Base-by-base conservation (phyloP, 2,888 invertebrate species). In the Meloe dianella region DNA sequence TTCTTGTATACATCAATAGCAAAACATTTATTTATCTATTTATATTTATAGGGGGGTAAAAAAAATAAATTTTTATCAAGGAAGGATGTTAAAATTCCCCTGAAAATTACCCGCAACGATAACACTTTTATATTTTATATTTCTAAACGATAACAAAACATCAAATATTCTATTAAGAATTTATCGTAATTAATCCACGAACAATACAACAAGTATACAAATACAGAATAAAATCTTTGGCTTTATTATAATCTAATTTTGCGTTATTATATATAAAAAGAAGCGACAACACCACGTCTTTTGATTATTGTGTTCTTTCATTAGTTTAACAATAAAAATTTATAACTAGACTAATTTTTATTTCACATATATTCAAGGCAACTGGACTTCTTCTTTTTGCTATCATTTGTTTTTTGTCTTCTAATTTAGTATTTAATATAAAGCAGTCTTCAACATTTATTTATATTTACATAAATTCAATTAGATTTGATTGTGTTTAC, bases 1-100 rank as follows among this genome's bases (percentile, higher is more conserved):
- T 60, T 41, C 64, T 70, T 70, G 68, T 70, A n/a, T n/a, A 70
- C 70, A 70, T 68, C 68, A 62, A 68, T 68, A 70, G 70, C 68
- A 68, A 70, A 70, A 68, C 70, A 70, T 66, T 70, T 68, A 54
- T 24, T 54, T 24, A 47, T 41, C 24, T 54, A 8, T 54, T n/a
- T n/a, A n/a, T n/a, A n/a, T n/a, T n/a, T n/a, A n/a, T n/a, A n/a
- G n/a, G n/a, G n/a, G n/a, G n/a, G n/a, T 20, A 41, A 8, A 41
- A 47, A 47, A 47, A 47, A 20, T 9, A 8, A 47, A 47, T 24
- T 4, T 22, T 51, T 22, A 20, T 22, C 8, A 22, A 51, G 8
- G 20, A 22, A 22, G 20, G 22, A 22, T 22, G 10, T 51, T 51
- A 10, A 41, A 12, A 17, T n/a, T 47, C 14, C 22, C 54, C 54